These are phyloP conservation scores for Notothenia rossii DNA, from an alignment of 2,113 vertebrate species.

Conservation along the genomic window DNA sequence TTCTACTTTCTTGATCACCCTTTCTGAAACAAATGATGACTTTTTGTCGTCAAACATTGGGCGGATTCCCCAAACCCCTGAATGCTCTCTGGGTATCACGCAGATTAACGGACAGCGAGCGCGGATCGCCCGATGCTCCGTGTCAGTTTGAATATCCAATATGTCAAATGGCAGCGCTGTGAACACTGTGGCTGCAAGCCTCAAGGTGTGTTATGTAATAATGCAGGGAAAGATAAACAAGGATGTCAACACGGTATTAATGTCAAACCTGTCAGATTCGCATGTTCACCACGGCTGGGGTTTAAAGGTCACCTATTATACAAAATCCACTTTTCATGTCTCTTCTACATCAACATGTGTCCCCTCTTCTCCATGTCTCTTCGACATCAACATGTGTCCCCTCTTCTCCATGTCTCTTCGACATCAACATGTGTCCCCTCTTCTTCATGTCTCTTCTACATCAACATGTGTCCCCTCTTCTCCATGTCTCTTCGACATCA, in stretches of 20 bases:
- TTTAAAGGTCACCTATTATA: not conserved
- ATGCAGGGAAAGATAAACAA: slow-evolving; percentile 28
- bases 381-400: too few species aligned
- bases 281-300: not conserved
- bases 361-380: too few species aligned
- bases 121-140: not conserved
- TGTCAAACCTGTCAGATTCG: slow-evolving; percentile 30
- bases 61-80: not conserved
- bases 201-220: slow-evolving; percentile 17
- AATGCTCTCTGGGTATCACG: not conserved
- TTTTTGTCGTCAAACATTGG: not conserved
- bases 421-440: too few species aligned
- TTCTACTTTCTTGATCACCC: not conserved
- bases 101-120: slow-evolving; percentile 36
- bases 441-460: too few species aligned
- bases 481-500: too few species aligned
- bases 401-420: too few species aligned
- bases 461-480: too few species aligned
- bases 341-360: too few species aligned
- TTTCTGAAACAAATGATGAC: not conserved
- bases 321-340: not conserved
- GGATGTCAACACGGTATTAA: slow-evolving; percentile 40
- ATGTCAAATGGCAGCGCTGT: not conserved
- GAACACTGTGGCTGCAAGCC: not conserved
- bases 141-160: slow-evolving; percentile 53